phyloP scores from a whole-genome alignment of 1,140 invertebrate genomes.

The Babylonia areolata region DNA sequence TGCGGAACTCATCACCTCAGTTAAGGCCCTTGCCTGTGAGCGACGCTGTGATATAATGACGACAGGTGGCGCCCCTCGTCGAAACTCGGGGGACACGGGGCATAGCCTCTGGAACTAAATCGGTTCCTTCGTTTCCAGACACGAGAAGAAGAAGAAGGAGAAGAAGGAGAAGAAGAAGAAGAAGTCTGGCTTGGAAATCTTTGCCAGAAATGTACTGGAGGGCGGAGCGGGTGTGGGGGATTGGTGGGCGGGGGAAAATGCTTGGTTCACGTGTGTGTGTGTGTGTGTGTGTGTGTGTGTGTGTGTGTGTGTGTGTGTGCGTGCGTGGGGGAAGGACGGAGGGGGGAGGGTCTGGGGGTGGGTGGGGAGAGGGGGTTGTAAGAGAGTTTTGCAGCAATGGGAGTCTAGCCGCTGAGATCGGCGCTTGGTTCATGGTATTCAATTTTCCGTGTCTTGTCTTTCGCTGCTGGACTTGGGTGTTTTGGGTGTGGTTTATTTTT shows the following conservation, averaged over 20 bases:
- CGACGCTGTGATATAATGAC: conserved; percentile 32
- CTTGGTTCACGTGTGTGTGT: too few relatives aligned
- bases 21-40: conserved; percentile 13
- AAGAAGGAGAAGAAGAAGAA: background rate
- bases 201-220: background rate
- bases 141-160: background rate
- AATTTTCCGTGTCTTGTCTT: background rate
- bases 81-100: conserved; percentile 33
- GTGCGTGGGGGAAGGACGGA: too few relatives aligned
- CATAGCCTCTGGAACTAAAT: conserved; percentile 12
- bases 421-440: background rate
- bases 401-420: background rate
- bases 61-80: conserved; percentile 25
- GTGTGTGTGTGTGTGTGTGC: too few relatives aligned
- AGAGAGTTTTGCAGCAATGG: background rate
- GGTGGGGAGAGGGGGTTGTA: background rate
- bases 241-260: too few relatives aligned
- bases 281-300: too few relatives aligned
- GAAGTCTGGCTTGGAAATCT: too few relatives aligned
- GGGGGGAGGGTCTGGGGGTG: background rate
- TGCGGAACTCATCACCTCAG: conserved; percentile 39
- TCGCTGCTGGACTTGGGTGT: too few relatives aligned
- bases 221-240: background rate
- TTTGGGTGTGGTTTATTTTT: too few relatives aligned
- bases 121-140: background rate